phyloP scores from a whole-genome alignment of 2,797 vertebrate genomes.

The Leuciscus waleckii region DNA sequence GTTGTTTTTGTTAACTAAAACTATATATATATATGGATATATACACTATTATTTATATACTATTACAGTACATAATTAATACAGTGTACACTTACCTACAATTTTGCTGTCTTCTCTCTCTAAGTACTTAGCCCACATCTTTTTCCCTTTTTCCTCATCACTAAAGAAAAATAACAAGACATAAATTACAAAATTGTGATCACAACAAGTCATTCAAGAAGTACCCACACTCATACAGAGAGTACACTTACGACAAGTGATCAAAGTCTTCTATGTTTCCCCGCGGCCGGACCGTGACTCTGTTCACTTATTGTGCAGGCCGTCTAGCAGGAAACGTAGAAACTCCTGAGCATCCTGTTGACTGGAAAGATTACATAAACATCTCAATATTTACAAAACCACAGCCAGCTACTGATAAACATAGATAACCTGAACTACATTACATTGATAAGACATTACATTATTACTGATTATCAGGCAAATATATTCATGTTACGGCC shows the following conservation, averaged over 20 bases:
- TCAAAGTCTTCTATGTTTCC: conserved; percentile 85
- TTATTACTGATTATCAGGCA: not conserved
- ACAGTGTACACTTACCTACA: conserved; percentile 82
- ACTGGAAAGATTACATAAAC: conserved; percentile 40
- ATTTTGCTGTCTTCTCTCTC: conserved; percentile 96
- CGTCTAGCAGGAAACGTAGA: conserved; percentile 93
- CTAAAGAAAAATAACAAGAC: conserved; percentile 69
- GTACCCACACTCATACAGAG: not conserved
- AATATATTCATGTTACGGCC: not conserved
- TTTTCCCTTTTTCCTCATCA: conserved; percentile 93
- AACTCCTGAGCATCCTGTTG: conserved; percentile 97
- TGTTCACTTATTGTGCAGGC: conserved; percentile 96
- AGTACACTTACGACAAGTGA: conserved; percentile 87
- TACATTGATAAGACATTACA: not conserved
- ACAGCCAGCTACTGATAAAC: not conserved
- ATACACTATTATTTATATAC: not conserved
- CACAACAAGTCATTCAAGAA: not conserved
- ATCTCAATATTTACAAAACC: conserved; percentile 2
- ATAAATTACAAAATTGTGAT: not conserved
- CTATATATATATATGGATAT: not conserved
- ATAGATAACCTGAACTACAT: not conserved
- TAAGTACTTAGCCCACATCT: conserved; percentile 96
- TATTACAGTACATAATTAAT: not conserved
- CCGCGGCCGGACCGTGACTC: conserved; percentile 86
- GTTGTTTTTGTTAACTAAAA: no score